Base-by-base conservation (phyloP, 2,888 invertebrate species). In the Brenthis hecate region DNA sequence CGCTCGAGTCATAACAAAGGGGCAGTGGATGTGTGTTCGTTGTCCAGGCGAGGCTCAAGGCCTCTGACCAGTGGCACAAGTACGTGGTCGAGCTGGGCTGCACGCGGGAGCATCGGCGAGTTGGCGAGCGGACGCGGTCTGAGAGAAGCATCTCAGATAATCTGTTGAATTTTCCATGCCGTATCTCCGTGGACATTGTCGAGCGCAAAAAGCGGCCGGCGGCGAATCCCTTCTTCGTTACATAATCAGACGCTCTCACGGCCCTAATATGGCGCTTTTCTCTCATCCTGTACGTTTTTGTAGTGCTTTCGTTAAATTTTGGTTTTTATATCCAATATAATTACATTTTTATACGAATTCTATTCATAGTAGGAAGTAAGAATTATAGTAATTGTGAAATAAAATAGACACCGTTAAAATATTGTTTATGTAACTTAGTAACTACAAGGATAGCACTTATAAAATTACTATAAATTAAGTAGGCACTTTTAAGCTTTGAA, bases 221-320 rank as follows among this genome's bases (percentile, higher is more conserved):
- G 71, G 78, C 68, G 74, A 76, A 78, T 80, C 81, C 79, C 81
- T 62, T 78, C 81, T 83, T 80, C 79, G 81, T 86, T 87, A 85
- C 85, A 82, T 86, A 86, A 87, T 86, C 85, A 80, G 80, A 65
- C 78, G 77, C 77, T 80, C 67, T 69, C 71, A 77, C 75, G 75
- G 71, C 75, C 66, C 70, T 80, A 78, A 77, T 69, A 71, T 75
- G 70, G 48, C 61, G 78, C 72, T 77, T 72, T 74, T 72, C 68
- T 69, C 70, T 64, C 62, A 69, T 68, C 65, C 47, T 61, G 23
- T 19, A 48, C 6, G 16, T 66, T 69, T 58, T 68, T 68, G 36
- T 55, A 13, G 55, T 13, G 56, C 68, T 83, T 66, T 81, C 69
- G 54, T 71, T 82, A 79, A 8, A 77, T 65, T 54, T 58, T 50